These are phyloP conservation scores for Scomberomorus guttatus DNA, from an alignment of 2,797 vertebrate genomes.

Conservation along the genomic window DNA sequence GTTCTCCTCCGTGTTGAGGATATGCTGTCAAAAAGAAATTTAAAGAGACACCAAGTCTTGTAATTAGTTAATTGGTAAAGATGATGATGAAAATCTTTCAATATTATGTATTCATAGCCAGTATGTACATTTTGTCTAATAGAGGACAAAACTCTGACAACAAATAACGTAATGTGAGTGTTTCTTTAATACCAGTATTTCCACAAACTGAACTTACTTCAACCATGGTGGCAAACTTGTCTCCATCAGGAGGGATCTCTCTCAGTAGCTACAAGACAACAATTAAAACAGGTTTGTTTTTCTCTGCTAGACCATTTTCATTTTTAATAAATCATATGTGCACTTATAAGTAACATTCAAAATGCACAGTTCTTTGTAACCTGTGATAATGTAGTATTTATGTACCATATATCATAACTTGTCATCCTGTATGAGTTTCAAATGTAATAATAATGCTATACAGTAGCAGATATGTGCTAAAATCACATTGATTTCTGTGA, in stretches of 20 bases:
- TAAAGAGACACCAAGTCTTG: not conserved
- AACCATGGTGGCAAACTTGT: conserved; percentile 95
- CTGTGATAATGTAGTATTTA: too few relatives aligned
- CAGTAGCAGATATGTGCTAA: too few relatives aligned
- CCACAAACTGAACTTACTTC: conserved; percentile 87
- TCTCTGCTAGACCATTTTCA: not conserved
- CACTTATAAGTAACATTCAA: too few relatives aligned
- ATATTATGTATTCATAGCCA: too few relatives aligned
- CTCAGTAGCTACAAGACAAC: conserved; percentile 88
- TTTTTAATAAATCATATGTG: too few relatives aligned
- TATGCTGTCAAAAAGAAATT: conserved; percentile 86
- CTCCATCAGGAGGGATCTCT: conserved; percentile 96
- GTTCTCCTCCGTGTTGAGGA: conserved; percentile 98
- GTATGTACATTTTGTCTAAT: not conserved
- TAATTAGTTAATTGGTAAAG: not conserved
- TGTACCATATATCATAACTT: too few relatives aligned
- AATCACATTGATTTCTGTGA: too few relatives aligned
- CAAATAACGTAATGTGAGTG: not conserved
- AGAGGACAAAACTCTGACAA: not conserved
- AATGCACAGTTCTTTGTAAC: too few relatives aligned
- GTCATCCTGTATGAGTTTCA: too few relatives aligned
- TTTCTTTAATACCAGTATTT: not conserved
- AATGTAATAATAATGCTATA: too few relatives aligned
- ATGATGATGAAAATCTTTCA: too few relatives aligned
- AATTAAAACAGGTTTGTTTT: not conserved